Evolutionary conservation across 1,140 invertebrate species (phyloP).

Genomic region (Mactra quadrangularis): DNA sequence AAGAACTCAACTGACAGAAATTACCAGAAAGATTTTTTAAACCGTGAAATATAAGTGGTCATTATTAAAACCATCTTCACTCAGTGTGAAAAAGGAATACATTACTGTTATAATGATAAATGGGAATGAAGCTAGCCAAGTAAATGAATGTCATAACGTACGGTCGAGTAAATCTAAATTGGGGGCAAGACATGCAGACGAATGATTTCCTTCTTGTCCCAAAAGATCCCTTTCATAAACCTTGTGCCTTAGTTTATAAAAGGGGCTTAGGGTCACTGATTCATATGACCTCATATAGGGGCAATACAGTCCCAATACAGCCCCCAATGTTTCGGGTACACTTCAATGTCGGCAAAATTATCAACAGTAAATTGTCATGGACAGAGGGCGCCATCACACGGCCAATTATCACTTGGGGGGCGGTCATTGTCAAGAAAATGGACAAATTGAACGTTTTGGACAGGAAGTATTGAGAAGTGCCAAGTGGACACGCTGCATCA

Average conservation of each 20-base stretch:
- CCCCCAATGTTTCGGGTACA: slow-evolving; percentile 7
- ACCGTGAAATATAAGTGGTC: too few species aligned
- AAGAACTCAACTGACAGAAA: too few species aligned
- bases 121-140: neutral
- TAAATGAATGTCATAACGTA: slow-evolving; percentile 9
- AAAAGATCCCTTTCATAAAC: slow-evolving; percentile 20
- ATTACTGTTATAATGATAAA: too few species aligned
- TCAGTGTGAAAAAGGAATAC: too few species aligned
- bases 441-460: slow-evolving; percentile 42
- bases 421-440: slow-evolving; percentile 2
- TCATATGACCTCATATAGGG: slow-evolving; percentile 6
- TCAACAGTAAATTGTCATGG: slow-evolving; percentile 19
- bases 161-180: slow-evolving; percentile 10
- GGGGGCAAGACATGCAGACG: neutral
- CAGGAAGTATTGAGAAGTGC: slow-evolving; percentile 13
- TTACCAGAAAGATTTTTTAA: too few species aligned
- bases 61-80: too few species aligned
- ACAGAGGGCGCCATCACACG: slow-evolving; percentile 20
- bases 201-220: neutral
- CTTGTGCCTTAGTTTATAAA: slow-evolving; percentile 33
- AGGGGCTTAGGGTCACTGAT: slow-evolving; percentile 13
- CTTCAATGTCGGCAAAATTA: slow-evolving; percentile 4
- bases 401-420: slow-evolving; percentile 41
- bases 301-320: slow-evolving; percentile 3
- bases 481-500: slow-evolving; percentile 18